Evolutionary conservation across 1,140 invertebrate genomes (phyloP).

Genomic region (Ceratosolen solmsi): DNA sequence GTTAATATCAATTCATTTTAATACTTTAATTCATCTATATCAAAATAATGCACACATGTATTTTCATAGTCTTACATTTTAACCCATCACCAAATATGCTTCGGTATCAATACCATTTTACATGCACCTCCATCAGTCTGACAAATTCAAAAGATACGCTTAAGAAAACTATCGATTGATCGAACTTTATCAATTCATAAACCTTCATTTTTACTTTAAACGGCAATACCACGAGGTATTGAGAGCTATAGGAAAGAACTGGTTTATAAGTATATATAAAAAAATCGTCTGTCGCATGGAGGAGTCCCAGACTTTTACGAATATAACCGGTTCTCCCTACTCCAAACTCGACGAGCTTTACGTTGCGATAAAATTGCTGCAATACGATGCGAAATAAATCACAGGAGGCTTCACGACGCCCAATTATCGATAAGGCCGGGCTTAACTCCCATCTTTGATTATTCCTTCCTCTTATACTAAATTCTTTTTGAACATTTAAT

Average conservation of each 20-base stretch:
- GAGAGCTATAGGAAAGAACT: constrained; percentile 45
- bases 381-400: constrained; percentile 11
- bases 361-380: background rate
- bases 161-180: background rate
- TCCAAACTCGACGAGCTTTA: background rate
- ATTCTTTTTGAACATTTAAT: background rate
- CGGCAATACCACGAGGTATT: background rate
- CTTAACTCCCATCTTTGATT: background rate
- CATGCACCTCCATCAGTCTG: too few relatives aligned
- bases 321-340: constrained; percentile 30
- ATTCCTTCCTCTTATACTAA: background rate
- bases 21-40: too few relatives aligned
- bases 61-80: too few relatives aligned
- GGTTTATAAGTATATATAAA: constrained; percentile 22
- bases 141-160: background rate
- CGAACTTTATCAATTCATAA: constrained; percentile 1
- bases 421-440: constrained; percentile 51
- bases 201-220: background rate
- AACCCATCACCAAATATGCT: too few relatives aligned
- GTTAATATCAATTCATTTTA: too few relatives aligned
- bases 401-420: constrained; percentile 32
- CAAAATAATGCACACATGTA: too few relatives aligned
- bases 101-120: too few relatives aligned
- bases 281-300: background rate
- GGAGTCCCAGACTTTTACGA: background rate